Conservation (phyloP, 1,140 invertebrate species). For the Caenorhabditis inopinata region DNA sequence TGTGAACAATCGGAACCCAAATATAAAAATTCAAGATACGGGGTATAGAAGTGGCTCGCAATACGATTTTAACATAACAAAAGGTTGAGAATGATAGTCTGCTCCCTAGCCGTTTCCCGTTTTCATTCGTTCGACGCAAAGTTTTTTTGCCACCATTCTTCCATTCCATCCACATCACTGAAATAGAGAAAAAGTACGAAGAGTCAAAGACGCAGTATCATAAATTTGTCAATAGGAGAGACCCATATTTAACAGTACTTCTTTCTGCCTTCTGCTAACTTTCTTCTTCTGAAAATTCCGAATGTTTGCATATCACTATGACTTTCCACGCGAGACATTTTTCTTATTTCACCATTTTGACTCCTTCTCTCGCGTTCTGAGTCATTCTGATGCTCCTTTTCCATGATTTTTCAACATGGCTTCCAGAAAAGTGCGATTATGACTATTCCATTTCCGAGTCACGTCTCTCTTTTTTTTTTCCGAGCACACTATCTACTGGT, state of each 20-base stretch:
- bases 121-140: neutral
- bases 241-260: neutral
- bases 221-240: neutral
- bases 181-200: neutral
- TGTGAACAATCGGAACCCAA: neutral
- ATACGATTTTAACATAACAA: constrained; percentile 31
- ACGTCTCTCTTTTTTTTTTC: neutral
- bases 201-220: neutral
- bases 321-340: neutral
- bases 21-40: neutral
- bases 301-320: neutral
- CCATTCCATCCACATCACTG: no score
- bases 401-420: neutral
- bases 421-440: no score
- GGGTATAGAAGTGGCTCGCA: neutral
- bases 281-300: constrained; percentile 30
- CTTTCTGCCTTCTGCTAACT: neutral
- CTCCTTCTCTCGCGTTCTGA: neutral
- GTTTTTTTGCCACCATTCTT: neutral
- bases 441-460: neutral
- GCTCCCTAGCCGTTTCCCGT: neutral
- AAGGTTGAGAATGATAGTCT: neutral
- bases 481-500: constrained; percentile 3
- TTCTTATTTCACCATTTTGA: neutral
- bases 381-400: neutral